Evolutionary conservation across 1,140 invertebrate genomes (phyloP), one percentile per base, ranked within the genome.

Genomic region (Campoletis sonorensis): DNA sequence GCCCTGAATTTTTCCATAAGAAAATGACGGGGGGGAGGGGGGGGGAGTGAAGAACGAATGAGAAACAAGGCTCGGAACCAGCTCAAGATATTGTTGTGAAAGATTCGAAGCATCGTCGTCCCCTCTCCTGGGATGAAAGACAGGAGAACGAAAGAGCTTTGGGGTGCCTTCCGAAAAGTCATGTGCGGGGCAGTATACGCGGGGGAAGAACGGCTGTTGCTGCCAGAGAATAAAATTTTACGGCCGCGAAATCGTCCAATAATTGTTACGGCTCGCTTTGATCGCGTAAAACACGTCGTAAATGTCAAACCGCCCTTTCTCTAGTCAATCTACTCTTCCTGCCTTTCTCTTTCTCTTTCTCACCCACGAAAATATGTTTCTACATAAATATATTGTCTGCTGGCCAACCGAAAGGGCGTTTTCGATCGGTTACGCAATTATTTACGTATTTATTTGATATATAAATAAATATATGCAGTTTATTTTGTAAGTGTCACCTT

Each of bases 241-340:
- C 88, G 87, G 88, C 88, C 87, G 85, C 89, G 86, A 90, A 91
- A 92, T 91, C 89, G 91, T 77, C 88, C 90, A 90, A 92, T 91
- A 91, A 92, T 92, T 91, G 91, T 91, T 91, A 91, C 89, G 89
- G 88, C 86, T 88, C 86, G 89, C 90, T 90, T 87, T 91, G 91
- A 92, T 92, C 90, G 90, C 89, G 91, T 92, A 92, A 92, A 92
- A 92, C 90, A 91, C 91, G 88, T 92, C 90, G 91, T 92, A 92
- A 92, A 92, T 83, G 90, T 91, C 89, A 86, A 87, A 89, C 87
- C 87, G 89, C 82, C 76, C 76, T 78, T 78, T 70, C 73, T 77
- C 72, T 30, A 77, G 33, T 33, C 54, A 78, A 27, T 61, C 7
- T 27, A 30, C 54, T 21, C 73, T 45, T 18, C 1, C 40, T 45